Base-by-base conservation (phyloP, 2,113 vertebrate species). In the Tragelaphus buxtoni region DNA sequence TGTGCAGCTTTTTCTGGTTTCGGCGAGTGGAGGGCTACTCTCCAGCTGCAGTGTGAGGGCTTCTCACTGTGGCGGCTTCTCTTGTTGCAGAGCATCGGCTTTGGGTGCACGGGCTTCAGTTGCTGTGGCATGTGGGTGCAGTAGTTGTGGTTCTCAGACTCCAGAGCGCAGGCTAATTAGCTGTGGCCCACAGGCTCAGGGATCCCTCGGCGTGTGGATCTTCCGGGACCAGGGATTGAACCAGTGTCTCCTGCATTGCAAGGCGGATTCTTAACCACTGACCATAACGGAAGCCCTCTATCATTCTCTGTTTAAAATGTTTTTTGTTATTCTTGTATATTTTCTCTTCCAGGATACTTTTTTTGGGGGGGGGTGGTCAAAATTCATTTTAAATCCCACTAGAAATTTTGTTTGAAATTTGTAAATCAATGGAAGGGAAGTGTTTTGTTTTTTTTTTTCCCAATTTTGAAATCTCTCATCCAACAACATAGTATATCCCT, bases 71-170 rank as follows among this genome's bases (percentile, higher is more conserved):
- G 61, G 61, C 6, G 13, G 60, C 60, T 63, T 42, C 35, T 13
- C 35, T 13, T 42, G 69, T 6, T 42, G 69, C 69, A 42, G 20
- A 74, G 69, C 69, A 7, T 5, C 0, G 3, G 69, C 69, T 74
- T 22, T 5, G 6, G 65, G 35, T 20, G 2, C 2, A 22, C 5
- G 20, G 35, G 20, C 35, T 72, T 42, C 69, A 0, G 11, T 13
- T 5, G 0, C 3, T 7, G 22, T 42, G 35, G 35, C 3, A 0
- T 13, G 69, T 7, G 35, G 69, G 35, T 3, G 0, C 69, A 13
- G 22, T 13, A 7, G 5, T 12, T 74, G 11, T 0, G 5, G 69
- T 26, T 26, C 35, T 24, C 22, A 74, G 69, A 42, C 69, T 26
- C 69, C 69, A 74, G 35, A 42, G 22, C 1, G 5, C 69, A 74